Base-by-base conservation (phyloP, 2,888 invertebrate genomes). In the Scaptomyza reducta region DNA sequence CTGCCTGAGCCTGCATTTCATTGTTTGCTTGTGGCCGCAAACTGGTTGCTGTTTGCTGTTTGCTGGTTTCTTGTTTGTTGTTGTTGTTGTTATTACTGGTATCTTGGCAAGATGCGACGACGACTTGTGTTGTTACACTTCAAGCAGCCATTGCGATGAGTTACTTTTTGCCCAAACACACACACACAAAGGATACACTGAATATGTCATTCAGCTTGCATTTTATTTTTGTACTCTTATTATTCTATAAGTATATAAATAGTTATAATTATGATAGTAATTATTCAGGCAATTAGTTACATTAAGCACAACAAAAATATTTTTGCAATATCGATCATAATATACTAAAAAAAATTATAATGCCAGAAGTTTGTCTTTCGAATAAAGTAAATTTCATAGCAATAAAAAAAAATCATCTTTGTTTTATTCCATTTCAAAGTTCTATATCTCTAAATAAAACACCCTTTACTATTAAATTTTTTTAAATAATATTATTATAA, bases 71-170 rank as follows among this genome's bases (percentile, higher is more conserved):
- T 77, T 16, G 16, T 40, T 40, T 16, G 69, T 73, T 35, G 35
- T 38, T 35, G n/a, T 14, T 40, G 74, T 70, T 40, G 16, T 16
- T 40, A 16, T 77, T 77, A 42, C 33, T 50, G 49, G 31, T 51
- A 44, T 25, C 54, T 22, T 33, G 49, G 50, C 27, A 31, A 55
- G 83, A 66, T 74, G 70, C 64, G 38, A 40, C 50, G 77, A 74
- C 86, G 81, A 88, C 90, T 90, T 88, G 89, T 89, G 90, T 75
- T 75, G 79, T 90, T 90, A 88, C 88, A 79, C 87, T 68, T 81
- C 70, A 82, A 84, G 74, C 78, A 77, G 73, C 69, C 60, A 69
- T 61, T 46, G 72, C 61, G 60, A 59, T 35, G 31, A 42, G 59
- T 22, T 25, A 33, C 46, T 31, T 61, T 44, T 41, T 46, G 14